phyloP scores from a whole-genome alignment of 2,888 invertebrate genomes.

The Synanthedon tipuliformis region DNA sequence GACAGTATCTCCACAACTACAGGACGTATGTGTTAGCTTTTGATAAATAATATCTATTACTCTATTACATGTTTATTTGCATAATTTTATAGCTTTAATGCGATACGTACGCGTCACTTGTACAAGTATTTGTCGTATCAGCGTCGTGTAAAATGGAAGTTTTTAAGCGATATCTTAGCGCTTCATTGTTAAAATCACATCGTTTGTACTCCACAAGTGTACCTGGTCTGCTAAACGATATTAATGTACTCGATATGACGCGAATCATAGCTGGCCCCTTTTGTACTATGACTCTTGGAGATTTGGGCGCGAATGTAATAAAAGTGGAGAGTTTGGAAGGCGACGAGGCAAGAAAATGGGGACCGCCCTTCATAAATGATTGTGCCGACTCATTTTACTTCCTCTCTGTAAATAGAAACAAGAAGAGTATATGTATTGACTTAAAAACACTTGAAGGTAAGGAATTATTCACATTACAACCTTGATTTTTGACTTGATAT shows the following conservation, averaged over 20 bases:
- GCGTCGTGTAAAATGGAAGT: not conserved
- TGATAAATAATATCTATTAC: not conserved
- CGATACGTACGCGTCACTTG: not conserved
- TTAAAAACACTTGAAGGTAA: slow-evolving; percentile 77
- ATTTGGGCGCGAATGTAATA: slow-evolving; percentile 92
- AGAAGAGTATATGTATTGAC: slow-evolving; percentile 91
- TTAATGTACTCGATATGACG: slow-evolving; percentile 83
- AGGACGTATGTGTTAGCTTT: slow-evolving; percentile 36
- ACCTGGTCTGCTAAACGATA: slow-evolving; percentile 73
- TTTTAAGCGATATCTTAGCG: not conserved
- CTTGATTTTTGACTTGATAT: not conserved
- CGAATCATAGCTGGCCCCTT: slow-evolving; percentile 94
- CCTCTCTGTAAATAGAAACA: slow-evolving; percentile 90
- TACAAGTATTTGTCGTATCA: not conserved
- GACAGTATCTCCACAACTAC: slow-evolving; percentile 37
- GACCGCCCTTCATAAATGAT: slow-evolving; percentile 84
- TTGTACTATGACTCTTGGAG: slow-evolving; percentile 93
- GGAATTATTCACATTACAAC: slow-evolving; percentile 6
- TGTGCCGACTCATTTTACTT: slow-evolving; percentile 84
- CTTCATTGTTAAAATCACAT: slow-evolving; percentile 3
- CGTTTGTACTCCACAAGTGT: slow-evolving; percentile 26
- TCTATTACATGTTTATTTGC: not conserved
- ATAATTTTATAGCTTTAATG: not conserved
- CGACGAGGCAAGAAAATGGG: slow-evolving; percentile 94
- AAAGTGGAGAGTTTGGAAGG: slow-evolving; percentile 88